Evolutionary conservation across 2,888 invertebrate genomes (phyloP), one percentile per base, ranked within the genome.

Genomic region (Lithophane leautieri): DNA sequence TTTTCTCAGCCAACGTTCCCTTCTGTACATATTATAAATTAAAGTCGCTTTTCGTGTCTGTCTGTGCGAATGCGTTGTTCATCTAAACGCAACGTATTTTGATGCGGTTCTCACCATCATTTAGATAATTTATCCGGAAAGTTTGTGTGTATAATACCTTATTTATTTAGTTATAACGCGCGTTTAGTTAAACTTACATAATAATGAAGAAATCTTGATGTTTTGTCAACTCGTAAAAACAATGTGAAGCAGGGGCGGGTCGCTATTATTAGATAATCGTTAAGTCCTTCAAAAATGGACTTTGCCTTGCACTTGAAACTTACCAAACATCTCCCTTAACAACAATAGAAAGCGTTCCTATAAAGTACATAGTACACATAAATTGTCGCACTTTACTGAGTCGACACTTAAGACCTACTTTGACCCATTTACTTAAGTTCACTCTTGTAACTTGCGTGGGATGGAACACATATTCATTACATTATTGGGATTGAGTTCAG

Each of bases 391-490:
- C 67, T 81, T 82, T 65, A 82, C 80, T 56, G 60, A 81, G 80
- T 65, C 72, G 47, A 72, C 63, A 82, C 82, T 81, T 65, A 82
- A 60, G 82, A 71, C 54, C 54, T 80, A 77, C 78, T 71, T 72
- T 68, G 80, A 68, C 80, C 80, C 82, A 81, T 82, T 81, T 80
- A 82, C 82, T 77, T 71, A 82, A 82, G 80, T 82, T 80, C 81
- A 14, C 52, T 80, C 68, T 68, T 82, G 78, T 81, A 82, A 82
- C 47, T 77, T 19, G 78, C 78, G 82, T 77, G 72, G 80, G 82
- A 76, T 68, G 71, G 42, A 68, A 65, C 77, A 76, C 82, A 72
- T 81, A 82, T 81, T 82, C 82, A 81, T 81, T 82, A 78, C 82
- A 77, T 77, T 81, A 81, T 78, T 70, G 78, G 66, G 78, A 81